Evolutionary conservation across 2,113 vertebrate genomes (phyloP).

Genomic region (Paraplagusia blochii): DNA sequence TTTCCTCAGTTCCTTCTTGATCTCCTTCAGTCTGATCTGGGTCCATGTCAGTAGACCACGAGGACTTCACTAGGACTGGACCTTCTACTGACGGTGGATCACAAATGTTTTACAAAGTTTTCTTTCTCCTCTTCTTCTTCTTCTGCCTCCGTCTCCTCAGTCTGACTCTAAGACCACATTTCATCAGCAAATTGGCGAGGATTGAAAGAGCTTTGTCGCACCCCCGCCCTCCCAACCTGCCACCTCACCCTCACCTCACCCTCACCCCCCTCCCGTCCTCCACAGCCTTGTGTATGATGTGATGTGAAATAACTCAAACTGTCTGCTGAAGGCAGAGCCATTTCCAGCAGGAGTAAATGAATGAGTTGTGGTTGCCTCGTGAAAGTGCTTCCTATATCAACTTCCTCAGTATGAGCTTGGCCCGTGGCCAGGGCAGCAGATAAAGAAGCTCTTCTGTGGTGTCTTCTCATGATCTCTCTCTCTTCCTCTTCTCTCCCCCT

Average conservation of each 20-base stretch:
- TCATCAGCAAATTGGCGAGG: background rate
- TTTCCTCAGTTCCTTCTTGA: no score
- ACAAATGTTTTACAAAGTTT: no score
- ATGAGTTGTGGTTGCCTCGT: constrained; percentile 10
- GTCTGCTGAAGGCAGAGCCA: constrained; percentile 5
- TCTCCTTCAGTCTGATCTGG: no score
- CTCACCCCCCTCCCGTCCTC: no score
- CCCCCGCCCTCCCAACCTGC: no score
- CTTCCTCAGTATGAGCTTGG: constrained; percentile 22
- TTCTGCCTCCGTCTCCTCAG: no score
- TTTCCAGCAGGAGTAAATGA: constrained; percentile 7
- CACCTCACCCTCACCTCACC: no score
- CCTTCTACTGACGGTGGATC: no score
- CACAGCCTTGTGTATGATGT: no score
- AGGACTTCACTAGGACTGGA: no score
- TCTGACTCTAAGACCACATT: background rate
- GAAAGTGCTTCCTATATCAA: constrained; percentile 28
- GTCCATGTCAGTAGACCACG: no score
- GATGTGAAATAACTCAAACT: constrained; percentile 5
- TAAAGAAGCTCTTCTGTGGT: constrained; percentile 39
- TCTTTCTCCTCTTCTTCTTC: no score
- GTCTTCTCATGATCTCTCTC: constrained; percentile 34
- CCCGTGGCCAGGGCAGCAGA: constrained; percentile 24
- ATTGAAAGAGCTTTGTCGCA: background rate
- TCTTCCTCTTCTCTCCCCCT: constrained; percentile 10